Evolutionary conservation across 2,888 invertebrate genomes (phyloP), one percentile per base, ranked within the genome.

Genomic region (Syrista parreyssii): DNA sequence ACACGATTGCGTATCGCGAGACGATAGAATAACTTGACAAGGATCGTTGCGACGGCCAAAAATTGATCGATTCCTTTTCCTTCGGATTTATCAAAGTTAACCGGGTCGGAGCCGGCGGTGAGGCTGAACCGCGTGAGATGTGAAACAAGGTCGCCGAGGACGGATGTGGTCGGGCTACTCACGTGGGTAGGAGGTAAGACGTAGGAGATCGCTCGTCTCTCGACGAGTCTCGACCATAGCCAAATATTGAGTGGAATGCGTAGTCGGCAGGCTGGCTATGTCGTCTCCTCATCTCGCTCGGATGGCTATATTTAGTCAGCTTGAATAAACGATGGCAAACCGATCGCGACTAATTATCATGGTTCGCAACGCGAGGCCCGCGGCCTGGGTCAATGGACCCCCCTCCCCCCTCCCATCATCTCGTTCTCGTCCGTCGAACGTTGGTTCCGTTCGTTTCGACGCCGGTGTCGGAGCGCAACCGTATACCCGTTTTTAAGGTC

Each of bases 201-300:
- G n/a, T n/a, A 82, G 75, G 68, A 73, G 75, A 40, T 40, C 6
- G 40, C 40, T 82, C 82, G 72, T 81, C 82, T 84, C 83, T 82
- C 73, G 68, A 36, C 76, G 78, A 81, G 81, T 82, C 81, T 80
- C 82, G 79, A 31, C 82, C 88, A 89, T 90, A 87, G 84, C 90
- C 89, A 90, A 90, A 91, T 90, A 90, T 90, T 88, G 89, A 87
- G 85, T 86, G 88, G 84, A 73, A 85, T 83, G 75, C 78, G 75
- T 35, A 80, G 75, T 33, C 80, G 78, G 69, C 76, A n/a, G 33
- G 75, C 31, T 75, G 40, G 78, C 72, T 68, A 82, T 80, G 83
- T 82, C 82, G 15, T 84, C 86, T 84, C 83, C 81, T 81, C 82
- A 6, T 40, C 40, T 40, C 15, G 1, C 40, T 40, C 40, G 6